Conservation (phyloP, 2,113 vertebrate species). For the Oryzias celebensis region DNA sequence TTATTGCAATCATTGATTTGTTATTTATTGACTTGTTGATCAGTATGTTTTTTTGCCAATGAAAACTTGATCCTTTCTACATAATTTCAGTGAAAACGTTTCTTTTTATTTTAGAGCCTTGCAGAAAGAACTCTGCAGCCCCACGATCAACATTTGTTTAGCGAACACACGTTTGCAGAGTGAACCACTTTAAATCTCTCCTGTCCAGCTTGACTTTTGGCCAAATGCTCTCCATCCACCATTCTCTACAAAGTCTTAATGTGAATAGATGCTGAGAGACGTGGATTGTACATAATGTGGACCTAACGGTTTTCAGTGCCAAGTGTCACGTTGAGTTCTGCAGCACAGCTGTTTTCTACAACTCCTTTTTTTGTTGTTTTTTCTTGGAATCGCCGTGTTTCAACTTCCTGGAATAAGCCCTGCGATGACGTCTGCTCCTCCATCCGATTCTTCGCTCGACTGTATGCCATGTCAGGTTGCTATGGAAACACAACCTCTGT, state of each 20-base stretch:
- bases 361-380: constrained; percentile 9
- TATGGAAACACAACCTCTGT: constrained; percentile 35
- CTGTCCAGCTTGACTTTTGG: constrained; percentile 30
- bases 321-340: constrained; percentile 41
- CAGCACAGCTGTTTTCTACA: constrained; percentile 12
- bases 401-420: constrained; percentile 3
- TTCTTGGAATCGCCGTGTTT: constrained; percentile 1
- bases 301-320: constrained; percentile 55
- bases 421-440: constrained; percentile 3
- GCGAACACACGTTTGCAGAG: too few species aligned
- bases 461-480: constrained; percentile 15
- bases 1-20: constrained; percentile 28
- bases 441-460: background rate
- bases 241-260: constrained; percentile 28
- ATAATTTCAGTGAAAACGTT: constrained; percentile 36
- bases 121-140: background rate
- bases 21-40: constrained; percentile 61
- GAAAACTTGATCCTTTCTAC: constrained; percentile 24
- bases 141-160: too few species aligned
- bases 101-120: constrained; percentile 8
- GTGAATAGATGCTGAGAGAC: constrained; percentile 29
- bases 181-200: background rate
- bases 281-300: constrained; percentile 37
- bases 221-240: constrained; percentile 10
- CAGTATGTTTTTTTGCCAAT: constrained; percentile 44